Base-by-base conservation (phyloP, 2,113 vertebrate genomes). In the Campylomormyrus tamandua region DNA sequence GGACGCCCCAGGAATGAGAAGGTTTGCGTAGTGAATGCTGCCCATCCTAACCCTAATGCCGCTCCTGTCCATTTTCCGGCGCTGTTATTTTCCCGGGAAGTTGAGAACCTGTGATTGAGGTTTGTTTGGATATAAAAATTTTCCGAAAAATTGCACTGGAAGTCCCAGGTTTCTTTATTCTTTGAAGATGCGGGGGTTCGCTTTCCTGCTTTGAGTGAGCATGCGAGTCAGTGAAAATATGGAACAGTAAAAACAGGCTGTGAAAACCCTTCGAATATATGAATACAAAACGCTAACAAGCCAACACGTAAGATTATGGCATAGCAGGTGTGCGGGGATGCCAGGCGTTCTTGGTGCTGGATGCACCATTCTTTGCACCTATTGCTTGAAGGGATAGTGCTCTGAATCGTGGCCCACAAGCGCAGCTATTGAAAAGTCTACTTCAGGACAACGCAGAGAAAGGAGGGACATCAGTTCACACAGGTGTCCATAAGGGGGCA, bases 61-160 rank as follows among this genome's bases (percentile, higher is more conserved):
- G 3, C 46, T 21, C 48, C 13, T 87, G 2, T 39, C 24, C 66
- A 42, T 62, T 15, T 89, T 89, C 19, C 70, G 24, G 92, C 91
- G 91, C 89, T 89, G 90, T 90, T 92, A 62, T 62, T 66, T 31
- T 70, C 92, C 92, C 92, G 92, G 90, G 92, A 92, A 92, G 83
- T 89, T 93, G 91, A 35, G 56, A 88, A 91, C 93, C 91, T 94
- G 93, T 89, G 49, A 89, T 17, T 89, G 46, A 46, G 92, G 93
- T 95, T 95, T 93, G 93, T 90, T 91, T 93, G 89, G 92, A 94
- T 94, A 95, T 93, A 95, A 95, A 94, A 89, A 90, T 93, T 94
- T 92, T 92, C 91, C 92, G 92, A 93, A 91, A 95, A 83, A 35
- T 1, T 92, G 90, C 90, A 92, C 86, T 66, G 11, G 45, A 4